Percentiles rank a stretch among this genome's conserved stretches.
phyloP scores from a whole-genome alignment of 2,888 invertebrate species.

The Autographa gamma region DNA sequence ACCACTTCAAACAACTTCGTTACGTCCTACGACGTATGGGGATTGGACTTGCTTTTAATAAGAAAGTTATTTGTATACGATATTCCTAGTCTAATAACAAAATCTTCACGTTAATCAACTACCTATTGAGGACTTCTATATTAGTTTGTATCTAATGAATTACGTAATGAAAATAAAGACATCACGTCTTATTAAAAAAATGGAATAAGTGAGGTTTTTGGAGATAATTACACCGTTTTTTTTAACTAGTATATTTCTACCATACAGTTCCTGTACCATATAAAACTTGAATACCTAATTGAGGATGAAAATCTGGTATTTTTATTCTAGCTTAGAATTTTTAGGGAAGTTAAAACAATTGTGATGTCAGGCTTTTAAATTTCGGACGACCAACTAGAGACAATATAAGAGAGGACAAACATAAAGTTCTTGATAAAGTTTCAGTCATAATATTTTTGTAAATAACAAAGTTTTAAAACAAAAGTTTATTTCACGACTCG shows the following conservation, averaged over 20 bases:
- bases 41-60: conserved; percentile 12
- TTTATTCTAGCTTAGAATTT: background rate
- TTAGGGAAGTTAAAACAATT: background rate
- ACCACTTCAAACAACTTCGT: conserved; percentile 58
- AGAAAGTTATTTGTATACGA: background rate
- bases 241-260: too few species aligned
- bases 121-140: too few species aligned
- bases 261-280: too few species aligned
- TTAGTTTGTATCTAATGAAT: too few species aligned
- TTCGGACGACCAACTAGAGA: conserved; percentile 2
- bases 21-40: conserved; percentile 17
- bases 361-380: background rate
- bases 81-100: too few species aligned
- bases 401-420: background rate
- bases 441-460: conserved; percentile 25
- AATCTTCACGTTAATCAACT: too few species aligned
- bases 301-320: too few species aligned
- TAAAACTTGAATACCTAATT: too few species aligned
- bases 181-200: too few species aligned
- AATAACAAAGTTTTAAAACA: conserved; percentile 29
- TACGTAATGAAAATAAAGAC: too few species aligned
- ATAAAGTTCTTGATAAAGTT: conserved; percentile 14
- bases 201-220: too few species aligned
- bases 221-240: too few species aligned
- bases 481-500: conserved; percentile 26